Conservation (phyloP, 1,140 invertebrate species). For the Bombus superbus region DNA sequence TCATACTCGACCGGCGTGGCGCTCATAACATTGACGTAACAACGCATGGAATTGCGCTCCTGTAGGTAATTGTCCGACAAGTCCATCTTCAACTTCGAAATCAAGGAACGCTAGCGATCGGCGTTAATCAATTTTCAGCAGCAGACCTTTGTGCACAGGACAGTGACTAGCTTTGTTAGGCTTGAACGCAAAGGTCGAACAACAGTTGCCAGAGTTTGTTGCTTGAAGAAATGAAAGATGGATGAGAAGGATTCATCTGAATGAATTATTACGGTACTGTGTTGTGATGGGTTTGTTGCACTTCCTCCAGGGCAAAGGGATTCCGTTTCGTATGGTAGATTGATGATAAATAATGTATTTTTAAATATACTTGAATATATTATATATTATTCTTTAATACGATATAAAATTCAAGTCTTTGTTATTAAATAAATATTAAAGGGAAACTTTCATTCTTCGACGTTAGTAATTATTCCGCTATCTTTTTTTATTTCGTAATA, state of each 20-base stretch:
- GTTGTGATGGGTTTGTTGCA: background rate
- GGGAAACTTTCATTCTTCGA: no score
- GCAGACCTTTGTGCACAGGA: background rate
- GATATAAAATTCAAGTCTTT: no score
- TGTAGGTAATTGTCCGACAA: background rate
- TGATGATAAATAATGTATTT: background rate
- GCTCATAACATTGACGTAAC: slow-evolving; percentile 23
- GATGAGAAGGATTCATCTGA: background rate
- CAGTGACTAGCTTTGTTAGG: background rate
- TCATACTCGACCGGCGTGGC: background rate
- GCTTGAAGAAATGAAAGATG: background rate
- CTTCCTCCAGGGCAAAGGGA: background rate
- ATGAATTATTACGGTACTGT: background rate
- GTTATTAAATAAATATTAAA: no score
- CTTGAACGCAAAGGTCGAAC: background rate
- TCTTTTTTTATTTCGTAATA: no score
- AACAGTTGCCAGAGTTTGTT: background rate
- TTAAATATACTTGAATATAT: background rate
- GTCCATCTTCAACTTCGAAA: background rate
- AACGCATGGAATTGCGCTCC: background rate
- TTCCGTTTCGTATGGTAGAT: background rate
- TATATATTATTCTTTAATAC: no score
- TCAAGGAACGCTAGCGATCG: background rate
- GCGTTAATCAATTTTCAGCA: slow-evolving; percentile 20
- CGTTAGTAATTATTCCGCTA: no score